Conservation (phyloP, 1,140 invertebrate species). For the Physella acuta region DNA sequence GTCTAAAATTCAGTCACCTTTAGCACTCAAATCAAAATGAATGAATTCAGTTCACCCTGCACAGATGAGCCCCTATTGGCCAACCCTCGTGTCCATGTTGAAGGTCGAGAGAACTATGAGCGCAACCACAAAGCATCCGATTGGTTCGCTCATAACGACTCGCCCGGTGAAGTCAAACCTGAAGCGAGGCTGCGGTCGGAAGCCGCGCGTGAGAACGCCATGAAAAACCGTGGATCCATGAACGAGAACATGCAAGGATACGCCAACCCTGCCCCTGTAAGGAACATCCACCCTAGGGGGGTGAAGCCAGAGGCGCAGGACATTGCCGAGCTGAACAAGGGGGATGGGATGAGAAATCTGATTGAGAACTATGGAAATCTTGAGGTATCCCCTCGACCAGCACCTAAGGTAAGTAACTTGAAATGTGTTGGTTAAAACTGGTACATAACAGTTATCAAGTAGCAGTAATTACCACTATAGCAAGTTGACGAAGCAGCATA, state of each 20-base stretch:
- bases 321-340: slow-evolving; percentile 46
- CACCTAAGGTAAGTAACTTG: slow-evolving; percentile 17
- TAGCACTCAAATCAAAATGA: neutral
- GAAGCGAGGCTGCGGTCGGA: slow-evolving; percentile 16
- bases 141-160: slow-evolving; percentile 14
- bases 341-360: slow-evolving; percentile 49
- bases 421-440: too few species aligned
- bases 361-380: slow-evolving; percentile 52
- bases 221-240: slow-evolving; percentile 40
- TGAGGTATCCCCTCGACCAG: slow-evolving; percentile 2
- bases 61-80: slow-evolving; percentile 5
- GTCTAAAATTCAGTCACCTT: too few species aligned
- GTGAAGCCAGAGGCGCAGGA: slow-evolving; percentile 14
- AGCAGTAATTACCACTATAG: too few species aligned
- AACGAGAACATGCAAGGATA: slow-evolving; percentile 48
- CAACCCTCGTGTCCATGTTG: slow-evolving; percentile 19
- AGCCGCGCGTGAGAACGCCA: slow-evolving; percentile 16
- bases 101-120: slow-evolving; percentile 24
- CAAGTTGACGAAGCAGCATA: too few species aligned
- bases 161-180: neutral
- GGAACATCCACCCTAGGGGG: slow-evolving; percentile 11
- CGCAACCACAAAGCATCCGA: slow-evolving; percentile 9
- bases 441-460: too few species aligned
- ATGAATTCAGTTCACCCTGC: slow-evolving; percentile 8
- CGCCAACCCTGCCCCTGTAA: slow-evolving; percentile 27